Evolutionary conservation across 2,797 vertebrate species (phyloP).

Genomic region (Liasis olivaceus): DNA sequence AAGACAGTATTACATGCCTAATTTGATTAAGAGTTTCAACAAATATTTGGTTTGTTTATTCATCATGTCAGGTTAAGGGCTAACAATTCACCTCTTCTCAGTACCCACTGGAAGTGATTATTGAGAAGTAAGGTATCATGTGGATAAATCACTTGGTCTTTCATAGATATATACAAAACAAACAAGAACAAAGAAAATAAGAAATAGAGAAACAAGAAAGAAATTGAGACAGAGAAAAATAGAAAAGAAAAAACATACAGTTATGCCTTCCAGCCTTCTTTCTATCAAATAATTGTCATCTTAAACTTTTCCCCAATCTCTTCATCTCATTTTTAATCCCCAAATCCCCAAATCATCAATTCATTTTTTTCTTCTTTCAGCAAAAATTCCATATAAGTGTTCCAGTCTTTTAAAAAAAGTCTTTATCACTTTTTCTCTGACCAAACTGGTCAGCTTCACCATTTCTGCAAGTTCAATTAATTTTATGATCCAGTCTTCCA

Average conservation of each 20-base stretch:
- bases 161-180: neutral
- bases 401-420: neutral
- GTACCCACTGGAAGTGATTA: too few relatives aligned
- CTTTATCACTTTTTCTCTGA: neutral
- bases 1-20: neutral
- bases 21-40: neutral
- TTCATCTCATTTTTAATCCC: neutral
- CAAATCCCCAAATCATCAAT: neutral
- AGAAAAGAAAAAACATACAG: neutral
- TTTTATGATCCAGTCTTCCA: neutral
- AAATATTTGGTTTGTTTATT: neutral
- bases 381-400: neutral
- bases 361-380: neutral
- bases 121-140: too few relatives aligned
- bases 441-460: neutral
- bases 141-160: too few relatives aligned
- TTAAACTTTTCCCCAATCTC: neutral
- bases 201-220: neutral
- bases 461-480: neutral
- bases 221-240: neutral
- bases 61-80: neutral
- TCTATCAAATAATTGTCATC: neutral
- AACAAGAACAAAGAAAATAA: neutral
- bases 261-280: neutral
- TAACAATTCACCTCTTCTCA: too few relatives aligned